A percentile compares a stretch with the other conserved stretches of the same genome.
These are phyloP conservation scores for Crypturellus tataupa DNA, from an alignment of 2,797 vertebrate genomes.

Conservation along the genomic window DNA sequence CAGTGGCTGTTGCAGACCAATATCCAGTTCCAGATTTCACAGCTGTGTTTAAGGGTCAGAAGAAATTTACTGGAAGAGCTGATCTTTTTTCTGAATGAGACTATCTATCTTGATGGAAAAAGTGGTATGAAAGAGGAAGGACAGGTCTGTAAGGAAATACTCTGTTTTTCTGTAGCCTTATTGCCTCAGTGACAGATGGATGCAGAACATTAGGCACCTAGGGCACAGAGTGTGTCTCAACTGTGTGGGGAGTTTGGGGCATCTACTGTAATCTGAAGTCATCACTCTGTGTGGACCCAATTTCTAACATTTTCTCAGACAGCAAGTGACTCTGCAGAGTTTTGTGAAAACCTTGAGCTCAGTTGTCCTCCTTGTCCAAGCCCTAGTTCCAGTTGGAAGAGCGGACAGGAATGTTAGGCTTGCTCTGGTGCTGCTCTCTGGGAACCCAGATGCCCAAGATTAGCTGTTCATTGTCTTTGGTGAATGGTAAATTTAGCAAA, in stretches of 20 bases:
- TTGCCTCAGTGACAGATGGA: neutral
- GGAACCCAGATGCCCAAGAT: neutral
- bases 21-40: neutral
- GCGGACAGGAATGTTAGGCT: neutral
- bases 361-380: neutral
- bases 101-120: neutral
- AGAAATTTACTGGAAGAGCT: neutral
- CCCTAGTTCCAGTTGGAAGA: neutral
- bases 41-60: neutral
- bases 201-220: neutral
- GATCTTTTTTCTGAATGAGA: neutral
- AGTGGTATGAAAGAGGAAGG: neutral
- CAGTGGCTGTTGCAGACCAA: neutral
- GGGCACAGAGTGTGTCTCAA: neutral
- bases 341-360: neutral
- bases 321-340: neutral
- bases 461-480: neutral
- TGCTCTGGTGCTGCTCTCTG: neutral
- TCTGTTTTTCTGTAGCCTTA: neutral
- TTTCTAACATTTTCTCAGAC: neutral
- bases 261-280: neutral
- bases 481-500: conserved; percentile 6
- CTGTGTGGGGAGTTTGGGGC: neutral
- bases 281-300: neutral
- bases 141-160: fast-evolving